phyloP scores from a whole-genome alignment of 2,797 vertebrate genomes.

The Tachyglossus aculeatus region DNA sequence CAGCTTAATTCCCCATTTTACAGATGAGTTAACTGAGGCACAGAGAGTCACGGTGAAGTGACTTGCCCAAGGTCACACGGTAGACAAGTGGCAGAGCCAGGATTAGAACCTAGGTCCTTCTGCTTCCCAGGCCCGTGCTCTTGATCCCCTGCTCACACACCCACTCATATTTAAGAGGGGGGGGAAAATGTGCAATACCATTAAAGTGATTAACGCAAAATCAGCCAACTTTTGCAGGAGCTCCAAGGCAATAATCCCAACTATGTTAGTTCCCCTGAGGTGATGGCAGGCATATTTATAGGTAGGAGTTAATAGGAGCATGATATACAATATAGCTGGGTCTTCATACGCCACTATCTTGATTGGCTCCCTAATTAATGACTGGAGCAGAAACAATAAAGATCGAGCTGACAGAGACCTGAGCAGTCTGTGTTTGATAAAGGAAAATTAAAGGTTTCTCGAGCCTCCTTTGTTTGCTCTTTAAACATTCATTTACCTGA shows the following conservation, averaged over 20 bases:
- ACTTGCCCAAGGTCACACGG: too few relatives aligned
- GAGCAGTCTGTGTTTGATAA: background rate
- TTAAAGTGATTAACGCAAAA: background rate
- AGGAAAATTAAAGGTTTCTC: background rate
- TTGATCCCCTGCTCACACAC: background rate
- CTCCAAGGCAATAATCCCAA: background rate
- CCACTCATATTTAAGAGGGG: background rate
- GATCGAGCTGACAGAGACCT: background rate
- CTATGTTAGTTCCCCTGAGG: background rate
- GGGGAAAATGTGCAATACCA: background rate
- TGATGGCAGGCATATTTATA: conserved; percentile 6
- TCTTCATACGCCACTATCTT: background rate
- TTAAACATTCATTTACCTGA: background rate
- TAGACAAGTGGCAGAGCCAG: too few relatives aligned
- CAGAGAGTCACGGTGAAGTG: too few relatives aligned
- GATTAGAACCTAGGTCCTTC: too few relatives aligned
- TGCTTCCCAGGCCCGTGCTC: too few relatives aligned
- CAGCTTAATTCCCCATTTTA: too few relatives aligned
- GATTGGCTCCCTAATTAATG: background rate
- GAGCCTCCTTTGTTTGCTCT: background rate
- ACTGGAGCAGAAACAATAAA: background rate
- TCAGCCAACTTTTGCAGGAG: background rate
- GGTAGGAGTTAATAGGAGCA: background rate
- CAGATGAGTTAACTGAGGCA: too few relatives aligned
- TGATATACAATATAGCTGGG: background rate